Evolutionary conservation across 1,140 invertebrate species (phyloP).

Genomic region (Drosophila ananassae): DNA sequence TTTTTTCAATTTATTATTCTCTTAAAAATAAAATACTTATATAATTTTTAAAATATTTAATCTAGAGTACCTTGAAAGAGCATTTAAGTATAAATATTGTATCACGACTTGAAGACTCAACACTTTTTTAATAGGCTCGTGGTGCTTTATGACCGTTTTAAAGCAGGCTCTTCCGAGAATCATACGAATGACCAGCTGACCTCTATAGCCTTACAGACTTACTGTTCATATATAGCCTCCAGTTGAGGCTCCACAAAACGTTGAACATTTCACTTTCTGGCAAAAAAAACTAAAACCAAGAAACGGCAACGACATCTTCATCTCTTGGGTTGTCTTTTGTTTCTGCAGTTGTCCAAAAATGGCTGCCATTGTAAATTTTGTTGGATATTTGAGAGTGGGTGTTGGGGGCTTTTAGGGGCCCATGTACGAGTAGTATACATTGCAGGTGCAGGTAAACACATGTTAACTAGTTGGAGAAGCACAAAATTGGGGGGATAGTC

Average conservation of each 20-base stretch:
- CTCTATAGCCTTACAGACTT: constrained; percentile 45
- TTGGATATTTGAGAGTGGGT: constrained; percentile 21
- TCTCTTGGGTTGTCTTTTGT: constrained; percentile 41
- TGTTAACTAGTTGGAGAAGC: constrained; percentile 57
- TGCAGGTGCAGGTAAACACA: constrained; percentile 65
- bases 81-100: background rate
- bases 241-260: constrained; percentile 39
- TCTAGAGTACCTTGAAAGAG: background rate
- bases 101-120: background rate
- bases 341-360: constrained; percentile 58
- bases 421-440: constrained; percentile 24
- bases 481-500: background rate
- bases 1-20: too few relatives aligned
- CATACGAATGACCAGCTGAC: constrained; percentile 55
- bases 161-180: constrained; percentile 61
- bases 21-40: too few relatives aligned
- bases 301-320: constrained; percentile 68
- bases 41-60: background rate
- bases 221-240: constrained; percentile 4
- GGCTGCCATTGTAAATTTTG: constrained; percentile 73
- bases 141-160: constrained; percentile 72
- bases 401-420: constrained; percentile 1
- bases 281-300: constrained; percentile 28
- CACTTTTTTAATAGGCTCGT: constrained; percentile 50
- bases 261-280: constrained; percentile 71